These are phyloP conservation scores for Macropodus opercularis DNA, from an alignment of 2,797 vertebrate genomes.

Conservation along the genomic window DNA sequence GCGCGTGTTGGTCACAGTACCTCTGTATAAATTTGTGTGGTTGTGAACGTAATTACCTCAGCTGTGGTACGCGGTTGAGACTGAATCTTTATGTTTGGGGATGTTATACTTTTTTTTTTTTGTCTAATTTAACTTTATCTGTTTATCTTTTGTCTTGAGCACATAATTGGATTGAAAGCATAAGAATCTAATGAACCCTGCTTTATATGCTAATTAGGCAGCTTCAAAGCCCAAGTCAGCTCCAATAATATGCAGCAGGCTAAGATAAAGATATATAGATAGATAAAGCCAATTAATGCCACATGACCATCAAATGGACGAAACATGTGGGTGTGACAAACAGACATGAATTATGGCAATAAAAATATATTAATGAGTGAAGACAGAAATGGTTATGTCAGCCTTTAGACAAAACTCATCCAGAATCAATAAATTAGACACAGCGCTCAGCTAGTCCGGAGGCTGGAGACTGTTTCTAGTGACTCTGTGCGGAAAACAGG, in stretches of 20 bases:
- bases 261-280: too few species aligned
- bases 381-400: conserved; percentile 10
- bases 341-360: background rate
- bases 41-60: background rate
- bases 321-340: background rate
- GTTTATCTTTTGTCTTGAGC: background rate
- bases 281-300: conserved; percentile 9
- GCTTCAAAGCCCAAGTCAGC: conserved; percentile 21
- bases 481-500: background rate
- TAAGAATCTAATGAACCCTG: background rate
- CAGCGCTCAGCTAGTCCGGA: background rate
- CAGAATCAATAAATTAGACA: conserved; percentile 17
- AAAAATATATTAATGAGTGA: conserved; percentile 10
- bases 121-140: background rate
- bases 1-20: background rate
- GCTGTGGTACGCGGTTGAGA: too few species aligned
- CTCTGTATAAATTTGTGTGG: conserved; percentile 6
- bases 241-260: background rate
- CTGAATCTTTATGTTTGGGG: too few species aligned
- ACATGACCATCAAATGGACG: too few species aligned
- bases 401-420: conserved; percentile 1
- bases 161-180: conserved; percentile 10
- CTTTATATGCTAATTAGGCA: conserved; percentile 48
- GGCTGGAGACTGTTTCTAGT: conserved; percentile 7
- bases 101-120: conserved; percentile 1